phyloP scores from a whole-genome alignment of 2,113 vertebrate species.

The Acrocephalus arundinaceus region DNA sequence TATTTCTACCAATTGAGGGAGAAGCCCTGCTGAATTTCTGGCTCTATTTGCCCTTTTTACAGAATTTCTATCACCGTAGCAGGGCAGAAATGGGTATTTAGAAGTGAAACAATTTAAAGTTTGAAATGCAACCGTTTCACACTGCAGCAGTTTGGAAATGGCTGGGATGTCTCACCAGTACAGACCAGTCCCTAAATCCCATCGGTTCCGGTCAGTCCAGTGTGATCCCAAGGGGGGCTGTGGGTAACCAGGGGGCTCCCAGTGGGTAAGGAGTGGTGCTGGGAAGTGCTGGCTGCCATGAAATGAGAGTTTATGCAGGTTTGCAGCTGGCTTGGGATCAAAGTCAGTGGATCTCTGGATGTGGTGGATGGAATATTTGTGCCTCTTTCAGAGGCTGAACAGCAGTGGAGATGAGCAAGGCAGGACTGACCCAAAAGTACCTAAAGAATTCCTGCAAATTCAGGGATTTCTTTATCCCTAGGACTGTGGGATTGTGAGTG shows the following conservation, averaged over 20 bases:
- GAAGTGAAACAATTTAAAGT: neutral
- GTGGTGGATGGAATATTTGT: neutral
- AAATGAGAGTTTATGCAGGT: neutral
- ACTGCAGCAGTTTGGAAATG: neutral
- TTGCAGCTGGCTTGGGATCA: neutral
- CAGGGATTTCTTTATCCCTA: neutral
- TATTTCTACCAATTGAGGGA: neutral
- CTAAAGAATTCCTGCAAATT: neutral
- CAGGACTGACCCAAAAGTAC: neutral
- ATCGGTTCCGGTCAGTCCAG: neutral
- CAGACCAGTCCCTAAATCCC: neutral
- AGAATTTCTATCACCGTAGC: accelerated
- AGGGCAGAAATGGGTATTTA: neutral
- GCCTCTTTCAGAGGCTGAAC: accelerated
- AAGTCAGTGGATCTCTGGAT: neutral
- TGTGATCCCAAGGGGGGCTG: neutral
- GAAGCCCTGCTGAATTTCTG: neutral
- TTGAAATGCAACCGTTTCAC: neutral
- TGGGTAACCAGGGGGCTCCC: neutral
- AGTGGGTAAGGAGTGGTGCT: neutral
- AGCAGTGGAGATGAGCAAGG: neutral
- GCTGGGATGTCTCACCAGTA: neutral
- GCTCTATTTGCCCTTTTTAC: neutral
- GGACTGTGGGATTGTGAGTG: neutral
- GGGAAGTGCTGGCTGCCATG: neutral